phyloP scores from a whole-genome alignment of 2,113 vertebrate species.

The Entosphenus tridentatus region DNA sequence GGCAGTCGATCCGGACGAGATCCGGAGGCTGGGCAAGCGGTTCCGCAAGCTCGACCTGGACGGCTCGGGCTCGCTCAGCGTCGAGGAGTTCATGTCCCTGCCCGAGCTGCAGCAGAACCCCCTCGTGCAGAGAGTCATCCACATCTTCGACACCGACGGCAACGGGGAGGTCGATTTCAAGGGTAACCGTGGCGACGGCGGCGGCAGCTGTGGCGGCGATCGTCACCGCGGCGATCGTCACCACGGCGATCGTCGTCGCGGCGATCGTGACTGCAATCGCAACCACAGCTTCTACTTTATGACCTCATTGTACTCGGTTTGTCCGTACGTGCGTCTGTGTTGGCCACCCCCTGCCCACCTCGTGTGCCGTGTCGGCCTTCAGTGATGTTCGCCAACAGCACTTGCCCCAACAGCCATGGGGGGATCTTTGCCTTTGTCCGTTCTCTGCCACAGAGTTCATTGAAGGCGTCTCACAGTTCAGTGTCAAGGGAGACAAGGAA shows the following conservation, averaged over 20 bases:
- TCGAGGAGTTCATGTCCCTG: conserved; percentile 6
- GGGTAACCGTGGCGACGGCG: neutral
- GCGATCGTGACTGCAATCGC: no score
- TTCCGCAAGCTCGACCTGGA: conserved; percentile 5
- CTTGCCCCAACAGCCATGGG: no score
- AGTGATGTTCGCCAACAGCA: no score
- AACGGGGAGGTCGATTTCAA: neutral
- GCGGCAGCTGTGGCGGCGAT: no score
- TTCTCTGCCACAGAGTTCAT: neutral
- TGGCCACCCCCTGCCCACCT: no score
- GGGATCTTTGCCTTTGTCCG: no score
- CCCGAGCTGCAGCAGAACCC: conserved; percentile 3
- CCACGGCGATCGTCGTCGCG: no score
- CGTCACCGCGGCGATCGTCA: no score
- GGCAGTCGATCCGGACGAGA: neutral
- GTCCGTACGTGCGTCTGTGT: no score
- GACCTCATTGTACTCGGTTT: no score
- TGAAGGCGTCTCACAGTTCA: conserved; percentile 2
- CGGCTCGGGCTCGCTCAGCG: conserved; percentile 3
- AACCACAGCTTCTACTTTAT: no score
- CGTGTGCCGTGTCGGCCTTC: no score
- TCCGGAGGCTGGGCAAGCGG: conserved; percentile 2
- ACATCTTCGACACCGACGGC: conserved; percentile 1
- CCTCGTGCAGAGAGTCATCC: neutral
- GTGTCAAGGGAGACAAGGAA: conserved; percentile 1